Evolutionary conservation across 2,797 vertebrate genomes (phyloP).

Genomic region (Prunella strophiata): DNA sequence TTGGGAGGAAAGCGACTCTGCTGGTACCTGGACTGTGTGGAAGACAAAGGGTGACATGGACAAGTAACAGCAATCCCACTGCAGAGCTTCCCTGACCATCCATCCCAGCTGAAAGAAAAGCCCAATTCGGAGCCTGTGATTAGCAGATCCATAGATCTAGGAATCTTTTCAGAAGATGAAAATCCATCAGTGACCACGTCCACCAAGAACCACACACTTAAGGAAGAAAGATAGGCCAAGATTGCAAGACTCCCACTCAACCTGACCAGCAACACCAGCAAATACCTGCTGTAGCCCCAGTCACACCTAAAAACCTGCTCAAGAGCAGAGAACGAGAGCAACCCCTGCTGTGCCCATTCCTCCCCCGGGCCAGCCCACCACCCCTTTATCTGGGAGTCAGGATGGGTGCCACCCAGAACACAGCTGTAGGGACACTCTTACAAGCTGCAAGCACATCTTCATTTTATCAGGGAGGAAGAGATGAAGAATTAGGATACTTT

Average conservation of each 20-base stretch:
- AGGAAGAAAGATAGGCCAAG: not conserved
- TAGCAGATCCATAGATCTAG: not conserved
- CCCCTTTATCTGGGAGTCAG: not conserved
- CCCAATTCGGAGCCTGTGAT: not conserved
- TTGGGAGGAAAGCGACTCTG: not conserved
- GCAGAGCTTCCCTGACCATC: not conserved
- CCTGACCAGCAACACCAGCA: not conserved
- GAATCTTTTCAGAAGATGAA: not conserved
- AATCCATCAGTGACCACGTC: not conserved
- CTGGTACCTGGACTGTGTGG: not conserved
- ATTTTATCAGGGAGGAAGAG: not conserved
- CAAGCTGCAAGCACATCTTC: not conserved
- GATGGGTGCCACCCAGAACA: not conserved
- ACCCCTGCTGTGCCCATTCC: not conserved
- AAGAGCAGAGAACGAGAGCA: not conserved
- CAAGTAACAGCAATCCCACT: fast-evolving
- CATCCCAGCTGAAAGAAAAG: not conserved
- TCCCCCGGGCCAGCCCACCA: not conserved
- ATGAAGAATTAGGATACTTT: not conserved
- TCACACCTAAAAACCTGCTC: not conserved
- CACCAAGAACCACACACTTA: not conserved
- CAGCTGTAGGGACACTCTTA: fast-evolving
- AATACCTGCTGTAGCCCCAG: fast-evolving
- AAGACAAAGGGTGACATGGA: not conserved
- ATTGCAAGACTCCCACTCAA: not conserved